Evolutionary conservation across 2,113 vertebrate species (phyloP), one percentile per base, ranked within the genome.

Genomic region (Cyprinodon tularosa): DNA sequence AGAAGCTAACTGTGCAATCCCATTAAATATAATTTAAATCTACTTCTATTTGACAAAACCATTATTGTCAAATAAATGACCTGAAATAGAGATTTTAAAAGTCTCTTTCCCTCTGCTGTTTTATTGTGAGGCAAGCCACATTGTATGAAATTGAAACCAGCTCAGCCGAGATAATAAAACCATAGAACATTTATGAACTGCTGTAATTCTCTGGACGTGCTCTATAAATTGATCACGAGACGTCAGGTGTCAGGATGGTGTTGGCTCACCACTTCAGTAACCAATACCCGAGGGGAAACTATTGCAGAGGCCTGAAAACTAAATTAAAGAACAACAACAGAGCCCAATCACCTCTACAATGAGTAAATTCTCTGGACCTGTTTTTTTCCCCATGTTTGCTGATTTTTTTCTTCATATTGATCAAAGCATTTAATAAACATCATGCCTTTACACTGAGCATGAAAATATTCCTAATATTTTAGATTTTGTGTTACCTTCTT

Each of bases 191-290:
- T 76, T 68, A 37, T 62, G 29, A 68, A 48, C n/a, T 67, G 59
- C 36, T 50, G n/a, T 36, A 38, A 57, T 40, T 40, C 22, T 59
- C 9, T 59, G 10, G 59, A 3, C 66, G 57, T 45, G 29, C 42
- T 57, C 61, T 10, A 36, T 57, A 44, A 15, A 70, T 57, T 36
- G 38, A 69, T 65, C 71, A 65, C 17, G 12, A 76, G 36, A 76
- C 14, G 8, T 44, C n/a, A 57, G 60, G 45, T 72, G 42, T 62
- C 29, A 39, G 42, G 22, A 42, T 20, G 45, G 13, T 53, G 47
- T 4, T 68, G 66, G 66, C 37, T 44, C 36, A 42, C 61, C 45
- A 40, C 71, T n/a, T 29, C 44, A 62, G 68, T 42, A 8, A 61
- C 39, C 53, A 20, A 1, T 38, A 62, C 48, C 60, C 42, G 47